These are phyloP conservation scores for Hoplias malabaricus DNA, from an alignment of 2,113 vertebrate genomes.

Conservation along the genomic window DNA sequence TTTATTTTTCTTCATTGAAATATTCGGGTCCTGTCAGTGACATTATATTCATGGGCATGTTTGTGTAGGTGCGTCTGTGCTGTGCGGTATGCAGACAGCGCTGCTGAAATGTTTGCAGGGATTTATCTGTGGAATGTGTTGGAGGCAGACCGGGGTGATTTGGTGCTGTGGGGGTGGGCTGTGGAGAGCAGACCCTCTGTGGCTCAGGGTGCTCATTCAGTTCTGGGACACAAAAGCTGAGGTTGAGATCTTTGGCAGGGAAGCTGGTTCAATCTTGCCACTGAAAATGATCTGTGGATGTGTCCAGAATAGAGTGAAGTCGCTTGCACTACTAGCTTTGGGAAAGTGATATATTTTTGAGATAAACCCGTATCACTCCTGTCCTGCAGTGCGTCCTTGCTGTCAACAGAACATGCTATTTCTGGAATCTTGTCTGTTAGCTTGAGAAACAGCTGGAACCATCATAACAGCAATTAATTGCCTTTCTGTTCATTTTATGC, in stretches of 20 bases:
- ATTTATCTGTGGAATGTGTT: slow-evolving; percentile 22
- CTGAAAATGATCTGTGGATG: slow-evolving; percentile 19
- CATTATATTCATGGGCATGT: slow-evolving; percentile 16
- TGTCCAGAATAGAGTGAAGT: neutral
- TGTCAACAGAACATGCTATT: no score
- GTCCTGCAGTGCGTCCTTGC: neutral
- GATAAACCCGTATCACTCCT: no score
- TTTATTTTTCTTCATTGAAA: no score
- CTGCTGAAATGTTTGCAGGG: slow-evolving; percentile 20
- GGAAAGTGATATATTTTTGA: neutral
- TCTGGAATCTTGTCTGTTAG: no score
- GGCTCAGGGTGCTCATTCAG: slow-evolving; percentile 34
- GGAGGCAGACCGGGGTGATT: slow-evolving; percentile 21
- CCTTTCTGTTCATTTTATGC: no score
- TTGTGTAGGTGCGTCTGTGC: slow-evolving; percentile 16
- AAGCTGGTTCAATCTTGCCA: neutral
- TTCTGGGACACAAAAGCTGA: slow-evolving; percentile 27
- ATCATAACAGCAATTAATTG: no score
- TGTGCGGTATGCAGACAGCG: slow-evolving; percentile 6
- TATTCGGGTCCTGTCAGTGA: neutral
- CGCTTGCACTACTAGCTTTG: neutral
- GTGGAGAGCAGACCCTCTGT: neutral
- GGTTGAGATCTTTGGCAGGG: neutral
- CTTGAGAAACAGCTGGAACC: no score
- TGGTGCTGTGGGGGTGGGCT: slow-evolving; percentile 20